Conservation (phyloP, 1,140 invertebrate genomes). For the Atta cephalotes region DNA sequence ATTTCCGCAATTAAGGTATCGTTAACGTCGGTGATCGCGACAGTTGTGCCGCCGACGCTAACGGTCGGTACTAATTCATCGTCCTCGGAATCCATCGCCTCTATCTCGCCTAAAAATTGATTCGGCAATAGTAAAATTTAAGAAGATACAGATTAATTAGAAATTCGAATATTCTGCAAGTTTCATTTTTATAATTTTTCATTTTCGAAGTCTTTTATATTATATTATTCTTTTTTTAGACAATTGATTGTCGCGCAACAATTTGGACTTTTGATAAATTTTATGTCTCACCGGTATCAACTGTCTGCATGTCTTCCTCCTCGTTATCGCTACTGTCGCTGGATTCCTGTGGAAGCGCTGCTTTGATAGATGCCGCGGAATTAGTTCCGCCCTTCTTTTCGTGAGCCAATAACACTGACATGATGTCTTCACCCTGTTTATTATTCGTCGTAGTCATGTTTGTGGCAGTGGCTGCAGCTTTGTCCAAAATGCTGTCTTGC, state of each 20-base stretch:
- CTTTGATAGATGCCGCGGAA: slow-evolving; percentile 88
- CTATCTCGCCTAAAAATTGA: slow-evolving; percentile 88
- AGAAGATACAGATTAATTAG: slow-evolving; percentile 65
- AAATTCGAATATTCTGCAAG: neutral
- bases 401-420: slow-evolving; percentile 95
- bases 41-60: slow-evolving; percentile 91
- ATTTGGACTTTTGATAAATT: neutral
- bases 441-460: slow-evolving; percentile 86
- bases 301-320: slow-evolving; percentile 87
- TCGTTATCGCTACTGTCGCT: slow-evolving; percentile 93
- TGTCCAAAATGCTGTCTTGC: slow-evolving; percentile 84
- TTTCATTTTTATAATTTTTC: slow-evolving; percentile 4
- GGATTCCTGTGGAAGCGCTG: slow-evolving; percentile 88
- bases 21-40: slow-evolving; percentile 93
- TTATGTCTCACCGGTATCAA: slow-evolving; percentile 85
- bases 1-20: slow-evolving; percentile 95
- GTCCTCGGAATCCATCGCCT: slow-evolving; percentile 94
- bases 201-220: neutral
- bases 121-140: slow-evolving; percentile 17
- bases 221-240: slow-evolving; percentile 14
- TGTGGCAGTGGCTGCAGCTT: slow-evolving; percentile 86
- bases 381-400: slow-evolving; percentile 91
- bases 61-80: slow-evolving; percentile 95
- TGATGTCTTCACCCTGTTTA: slow-evolving; percentile 94
- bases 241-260: neutral